Percentiles rank a stretch among this genome's conserved stretches.
Conservation (phyloP, 2,888 invertebrate genomes). For the Tetramorium bicarinatum region DNA sequence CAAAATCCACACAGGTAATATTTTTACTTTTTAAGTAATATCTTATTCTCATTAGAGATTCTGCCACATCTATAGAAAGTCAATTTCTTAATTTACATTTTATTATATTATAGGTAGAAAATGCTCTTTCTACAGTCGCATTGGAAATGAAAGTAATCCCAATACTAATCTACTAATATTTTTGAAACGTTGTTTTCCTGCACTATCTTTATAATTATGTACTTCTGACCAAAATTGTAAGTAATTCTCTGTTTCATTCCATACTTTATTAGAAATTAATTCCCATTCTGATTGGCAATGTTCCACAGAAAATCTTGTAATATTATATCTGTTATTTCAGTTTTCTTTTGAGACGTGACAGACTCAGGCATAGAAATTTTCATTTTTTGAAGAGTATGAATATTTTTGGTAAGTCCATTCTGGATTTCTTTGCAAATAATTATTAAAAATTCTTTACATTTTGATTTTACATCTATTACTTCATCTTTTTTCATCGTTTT, state of each 20-base stretch:
- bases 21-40: no score
- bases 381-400: no score
- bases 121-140: background rate
- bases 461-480: no score
- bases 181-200: background rate
- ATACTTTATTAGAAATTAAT: background rate
- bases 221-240: background rate
- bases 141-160: background rate
- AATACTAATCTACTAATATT: background rate
- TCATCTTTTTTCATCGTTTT: no score
- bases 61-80: no score
- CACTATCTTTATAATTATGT: background rate
- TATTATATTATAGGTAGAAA: background rate
- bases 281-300: background rate
- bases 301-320: no score
- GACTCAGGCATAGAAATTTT: no score
- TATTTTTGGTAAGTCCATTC: no score
- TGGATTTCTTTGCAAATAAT: no score
- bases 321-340: background rate
- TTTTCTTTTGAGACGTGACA: background rate
- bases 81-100: background rate
- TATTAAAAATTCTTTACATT: no score
- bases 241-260: background rate
- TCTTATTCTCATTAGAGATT: no score
- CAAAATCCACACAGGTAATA: no score